Percentiles rank a stretch among this genome's conserved stretches.
phyloP scores from a whole-genome alignment of 2,888 invertebrate genomes.

The Halocaridina rubra region DNA sequence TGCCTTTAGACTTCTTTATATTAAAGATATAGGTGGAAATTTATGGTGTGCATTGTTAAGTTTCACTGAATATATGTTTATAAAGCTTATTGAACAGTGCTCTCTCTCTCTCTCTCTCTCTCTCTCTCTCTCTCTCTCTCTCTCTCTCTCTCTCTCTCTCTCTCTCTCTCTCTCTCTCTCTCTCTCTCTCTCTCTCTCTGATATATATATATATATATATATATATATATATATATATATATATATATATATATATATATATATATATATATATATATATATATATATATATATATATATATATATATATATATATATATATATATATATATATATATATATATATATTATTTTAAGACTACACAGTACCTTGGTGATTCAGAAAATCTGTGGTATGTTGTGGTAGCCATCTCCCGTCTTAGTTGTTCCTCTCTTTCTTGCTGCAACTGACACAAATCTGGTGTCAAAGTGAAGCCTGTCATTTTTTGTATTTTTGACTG shows the following conservation, averaged over 20 bases:
- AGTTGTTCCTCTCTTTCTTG: not conserved
- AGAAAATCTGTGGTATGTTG: not conserved
- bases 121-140: no score
- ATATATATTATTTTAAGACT: not conserved
- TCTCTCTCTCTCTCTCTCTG: no score
- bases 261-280: not conserved
- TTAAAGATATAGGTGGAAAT: no score
- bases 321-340: no score
- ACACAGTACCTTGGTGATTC: not conserved
- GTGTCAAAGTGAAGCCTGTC: not conserved
- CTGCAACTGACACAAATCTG: not conserved
- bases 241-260: slow-evolving; percentile 10
- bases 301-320: not conserved
- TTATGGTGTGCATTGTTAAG: no score
- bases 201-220: not conserved
- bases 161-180: no score
- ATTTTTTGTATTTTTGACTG: slow-evolving; percentile 1
- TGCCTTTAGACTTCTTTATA: no score
- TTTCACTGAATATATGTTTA: no score
- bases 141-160: no score
- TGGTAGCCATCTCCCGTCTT: not conserved
- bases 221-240: not conserved
- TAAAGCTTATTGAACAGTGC: no score
- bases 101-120: no score
- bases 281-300: not conserved